A percentile compares a stretch with the other conserved stretches of the same genome.
These are phyloP conservation scores for Patella vulgata DNA, from an alignment of 1,140 invertebrate genomes.

Conservation along the genomic window DNA sequence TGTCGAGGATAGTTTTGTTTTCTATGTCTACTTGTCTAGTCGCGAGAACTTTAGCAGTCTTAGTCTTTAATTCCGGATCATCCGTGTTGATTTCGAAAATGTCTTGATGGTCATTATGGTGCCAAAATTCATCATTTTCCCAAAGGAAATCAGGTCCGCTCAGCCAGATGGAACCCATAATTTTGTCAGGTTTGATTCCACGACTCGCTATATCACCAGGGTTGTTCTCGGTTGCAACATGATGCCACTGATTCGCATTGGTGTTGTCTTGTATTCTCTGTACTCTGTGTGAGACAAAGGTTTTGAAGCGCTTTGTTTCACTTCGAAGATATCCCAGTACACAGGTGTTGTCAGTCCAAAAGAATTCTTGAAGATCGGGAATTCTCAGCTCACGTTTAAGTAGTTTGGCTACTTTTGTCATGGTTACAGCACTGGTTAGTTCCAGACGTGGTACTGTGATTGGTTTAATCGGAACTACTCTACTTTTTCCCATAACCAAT, in stretches of 20 bases:
- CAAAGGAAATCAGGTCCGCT: conserved; percentile 34
- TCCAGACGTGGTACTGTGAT: conserved; percentile 33
- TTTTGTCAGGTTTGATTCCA: conserved; percentile 16
- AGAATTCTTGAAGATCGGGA: conserved; percentile 6
- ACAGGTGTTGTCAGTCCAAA: conserved; percentile 32
- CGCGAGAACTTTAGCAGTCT: too few species aligned
- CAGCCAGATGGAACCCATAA: conserved; percentile 29
- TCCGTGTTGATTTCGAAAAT: conserved; percentile 1
- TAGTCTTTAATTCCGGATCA: conserved; percentile 25
- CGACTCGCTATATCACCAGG: conserved; percentile 15
- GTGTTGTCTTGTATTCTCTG: conserved; percentile 24
- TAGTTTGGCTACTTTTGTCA: conserved; percentile 19
- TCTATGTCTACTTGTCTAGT: too few species aligned
- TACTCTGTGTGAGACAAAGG: conserved; percentile 17
- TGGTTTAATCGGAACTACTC: conserved; percentile 26
- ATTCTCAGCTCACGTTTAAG: conserved; percentile 19
- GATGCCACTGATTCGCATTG: conserved; percentile 22
- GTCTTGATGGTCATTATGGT: not conserved
- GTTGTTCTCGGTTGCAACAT: conserved; percentile 16
- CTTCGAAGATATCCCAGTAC: conserved; percentile 24
- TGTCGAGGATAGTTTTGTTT: too few species aligned
- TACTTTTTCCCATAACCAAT: conserved; percentile 34
- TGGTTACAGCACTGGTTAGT: conserved; percentile 25
- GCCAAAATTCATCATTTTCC: conserved; percentile 3
- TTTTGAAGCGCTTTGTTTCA: conserved; percentile 17